Evolutionary conservation across 2,888 invertebrate species (phyloP), one percentile per base, ranked within the genome.

Genomic region (Caenorhabditis sp.): DNA sequence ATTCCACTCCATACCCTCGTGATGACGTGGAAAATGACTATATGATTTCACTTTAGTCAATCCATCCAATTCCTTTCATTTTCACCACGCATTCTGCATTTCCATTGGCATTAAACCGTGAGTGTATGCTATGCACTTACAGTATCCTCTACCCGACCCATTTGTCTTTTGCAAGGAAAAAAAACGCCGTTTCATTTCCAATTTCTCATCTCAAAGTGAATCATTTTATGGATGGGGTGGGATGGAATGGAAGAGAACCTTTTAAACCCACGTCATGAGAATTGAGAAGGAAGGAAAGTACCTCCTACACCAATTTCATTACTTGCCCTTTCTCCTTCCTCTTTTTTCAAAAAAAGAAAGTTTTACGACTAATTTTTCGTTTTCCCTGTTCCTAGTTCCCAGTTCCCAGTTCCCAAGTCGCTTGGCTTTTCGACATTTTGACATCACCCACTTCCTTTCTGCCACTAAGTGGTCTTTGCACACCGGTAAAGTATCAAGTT

Each of bases 401-500:
- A n/a, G n/a, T n/a, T n/a, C n/a, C n/a, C n/a, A n/a, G n/a, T n/a
- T n/a, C n/a, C n/a, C n/a, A n/a, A n/a, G n/a, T n/a, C n/a, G n/a
- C n/a, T n/a, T n/a, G n/a, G n/a, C n/a, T n/a, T 65, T 74, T 51
- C 65, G 24, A 53, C 61, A 53, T 18, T 55, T 67, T 32, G n/a
- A n/a, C n/a, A n/a, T n/a, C 20, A 26, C 51, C 50, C 37, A 28
- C 13, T 26, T 55, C 55, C 24, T 51, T 32, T 26, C 28, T 28
- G 28, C 1, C n/a, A n/a, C n/a, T n/a, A n/a, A 40, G n/a, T 60
- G 67, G 67, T 76, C 76, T 76, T 67, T 76, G 76, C 76, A 67
- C 76, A 76, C 68, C 55, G 61, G 76, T 76, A 76, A 68, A 67
- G 76, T 76, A 76, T 76, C 76, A 44, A 76, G 67, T 76, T 76